phyloP scores from a whole-genome alignment of 2,797 vertebrate species.

The Scarus forsteni region DNA sequence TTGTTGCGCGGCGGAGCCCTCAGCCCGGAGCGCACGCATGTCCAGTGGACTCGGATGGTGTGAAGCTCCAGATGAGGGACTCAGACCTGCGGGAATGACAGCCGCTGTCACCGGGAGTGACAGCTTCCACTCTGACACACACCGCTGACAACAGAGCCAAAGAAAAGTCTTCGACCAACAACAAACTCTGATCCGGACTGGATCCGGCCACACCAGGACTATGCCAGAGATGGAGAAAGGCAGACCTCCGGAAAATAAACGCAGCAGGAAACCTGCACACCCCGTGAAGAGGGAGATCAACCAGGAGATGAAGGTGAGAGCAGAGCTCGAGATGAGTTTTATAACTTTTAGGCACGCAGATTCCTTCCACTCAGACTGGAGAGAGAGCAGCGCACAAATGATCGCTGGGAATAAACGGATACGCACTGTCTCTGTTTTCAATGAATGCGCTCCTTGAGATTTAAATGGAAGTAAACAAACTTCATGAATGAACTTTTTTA shows the following conservation, averaged over 20 bases:
- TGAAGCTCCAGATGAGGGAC: conserved; percentile 88
- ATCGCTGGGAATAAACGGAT: conserved; percentile 31
- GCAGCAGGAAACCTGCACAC: conserved; percentile 97
- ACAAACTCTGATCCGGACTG: conserved; percentile 82
- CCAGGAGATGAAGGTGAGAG: conserved; percentile 96
- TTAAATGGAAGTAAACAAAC: background rate
- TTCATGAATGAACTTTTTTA: background rate
- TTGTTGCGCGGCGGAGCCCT: conserved; percentile 66
- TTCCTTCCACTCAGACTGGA: conserved; percentile 2
- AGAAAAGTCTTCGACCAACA: conserved; percentile 40
- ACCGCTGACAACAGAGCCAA: conserved; percentile 16
- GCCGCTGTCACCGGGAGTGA: conserved; percentile 79
- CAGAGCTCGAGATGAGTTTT: background rate
- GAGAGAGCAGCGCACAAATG: conserved; percentile 57
- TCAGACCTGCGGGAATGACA: conserved; percentile 84
- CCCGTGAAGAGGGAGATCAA: conserved; percentile 96
- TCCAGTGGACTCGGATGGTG: conserved; percentile 78
- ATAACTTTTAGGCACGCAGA: background rate
- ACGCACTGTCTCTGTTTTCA: conserved; percentile 24
- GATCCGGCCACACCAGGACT: conserved; percentile 90
- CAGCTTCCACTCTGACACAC: conserved; percentile 67
- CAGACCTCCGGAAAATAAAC: conserved; percentile 97
- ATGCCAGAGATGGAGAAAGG: conserved; percentile 99
- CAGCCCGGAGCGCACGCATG: conserved; percentile 84
- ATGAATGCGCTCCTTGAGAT: conserved; percentile 19